Evolutionary conservation across 2,888 invertebrate species (phyloP).

Genomic region (Eupelmus urozonus): DNA sequence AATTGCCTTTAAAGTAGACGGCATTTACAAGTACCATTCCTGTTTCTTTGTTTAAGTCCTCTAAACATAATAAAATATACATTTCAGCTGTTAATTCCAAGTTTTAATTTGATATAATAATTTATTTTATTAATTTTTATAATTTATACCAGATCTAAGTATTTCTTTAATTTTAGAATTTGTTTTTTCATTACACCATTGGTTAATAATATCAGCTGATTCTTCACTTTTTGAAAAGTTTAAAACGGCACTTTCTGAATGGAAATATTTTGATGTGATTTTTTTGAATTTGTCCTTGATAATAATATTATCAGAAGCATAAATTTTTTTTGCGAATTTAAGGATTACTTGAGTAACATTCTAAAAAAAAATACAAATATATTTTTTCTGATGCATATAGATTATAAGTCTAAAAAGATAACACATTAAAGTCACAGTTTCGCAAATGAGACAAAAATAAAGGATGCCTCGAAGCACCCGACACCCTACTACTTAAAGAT

Average conservation of each 20-base stretch:
- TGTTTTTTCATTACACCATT: constrained; percentile 89
- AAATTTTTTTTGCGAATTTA: constrained; percentile 86
- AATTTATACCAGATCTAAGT: constrained; percentile 32
- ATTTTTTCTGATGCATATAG: too few species aligned
- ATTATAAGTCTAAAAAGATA: too few species aligned
- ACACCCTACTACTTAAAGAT: too few species aligned
- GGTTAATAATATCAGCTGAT: constrained; percentile 82
- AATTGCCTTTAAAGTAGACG: constrained; percentile 91
- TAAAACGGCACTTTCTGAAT: constrained; percentile 81
- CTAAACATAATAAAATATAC: neutral
- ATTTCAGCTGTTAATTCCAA: neutral
- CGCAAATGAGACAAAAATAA: too few species aligned
- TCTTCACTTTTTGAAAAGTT: constrained; percentile 80
- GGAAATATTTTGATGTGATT: constrained; percentile 82
- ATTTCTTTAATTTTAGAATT: constrained; percentile 85
- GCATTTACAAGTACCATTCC: constrained; percentile 89
- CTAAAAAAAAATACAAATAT: constrained; percentile 63
- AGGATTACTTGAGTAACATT: constrained; percentile 80
- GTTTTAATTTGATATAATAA: neutral
- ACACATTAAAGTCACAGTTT: too few species aligned
- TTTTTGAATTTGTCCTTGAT: constrained; percentile 80
- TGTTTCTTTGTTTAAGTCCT: constrained; percentile 64
- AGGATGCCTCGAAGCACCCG: too few species aligned
- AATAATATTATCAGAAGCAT: constrained; percentile 78
- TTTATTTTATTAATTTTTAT: neutral